A percentile compares a stretch with the other conserved stretches of the same genome.
Evolutionary conservation across 2,888 invertebrate genomes (phyloP).

Genomic region (Leucoptera coffeella): DNA sequence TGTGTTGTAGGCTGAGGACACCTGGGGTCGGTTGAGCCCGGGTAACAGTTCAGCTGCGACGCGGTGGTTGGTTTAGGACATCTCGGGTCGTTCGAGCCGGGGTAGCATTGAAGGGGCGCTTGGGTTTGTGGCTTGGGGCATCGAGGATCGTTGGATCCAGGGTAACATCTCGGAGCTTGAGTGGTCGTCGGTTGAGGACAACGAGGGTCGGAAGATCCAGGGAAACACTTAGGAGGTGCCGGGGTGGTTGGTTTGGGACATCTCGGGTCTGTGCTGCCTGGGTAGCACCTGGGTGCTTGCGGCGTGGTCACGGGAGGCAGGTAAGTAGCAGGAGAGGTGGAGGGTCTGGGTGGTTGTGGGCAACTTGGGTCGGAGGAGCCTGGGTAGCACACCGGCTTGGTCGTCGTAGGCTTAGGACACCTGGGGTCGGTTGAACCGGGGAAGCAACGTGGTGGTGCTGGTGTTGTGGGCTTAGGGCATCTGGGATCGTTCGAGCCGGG

Average conservation of each 20-base stretch:
- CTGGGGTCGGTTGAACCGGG: constrained; percentile 11
- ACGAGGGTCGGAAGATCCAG: constrained; percentile 12
- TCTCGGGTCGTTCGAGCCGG: constrained; percentile 11
- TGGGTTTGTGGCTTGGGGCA: constrained; percentile 15
- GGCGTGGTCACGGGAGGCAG: constrained; percentile 8
- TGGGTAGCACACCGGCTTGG: constrained; percentile 8
- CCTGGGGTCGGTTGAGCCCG: constrained; percentile 11
- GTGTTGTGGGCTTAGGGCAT: constrained; percentile 1
- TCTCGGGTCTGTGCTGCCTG: constrained; percentile 11
- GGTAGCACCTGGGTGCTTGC: constrained; percentile 9
- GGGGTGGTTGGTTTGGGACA: constrained; percentile 8
- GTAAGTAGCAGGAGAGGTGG: constrained; percentile 7
- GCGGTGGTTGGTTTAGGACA: constrained; percentile 11
- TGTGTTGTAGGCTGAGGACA: constrained; percentile 13
- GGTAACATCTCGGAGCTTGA: constrained; percentile 10
- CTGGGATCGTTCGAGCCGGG: constrained; percentile 12
- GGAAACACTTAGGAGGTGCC: constrained; percentile 8
- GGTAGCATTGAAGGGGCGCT: constrained; percentile 7
- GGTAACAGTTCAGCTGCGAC: constrained; percentile 12
- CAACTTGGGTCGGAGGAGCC: constrained; percentile 13
- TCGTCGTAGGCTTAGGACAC: constrained; percentile 13
- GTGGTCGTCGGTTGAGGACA: constrained; percentile 11
- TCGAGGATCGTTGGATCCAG: constrained; percentile 13
- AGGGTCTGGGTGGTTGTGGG: constrained; percentile 10
- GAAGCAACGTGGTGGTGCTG: constrained; percentile 10